Evolutionary conservation across 1,140 invertebrate species (phyloP), one percentile per base, ranked within the genome.

Genomic region (Drosophila setifemur): DNA sequence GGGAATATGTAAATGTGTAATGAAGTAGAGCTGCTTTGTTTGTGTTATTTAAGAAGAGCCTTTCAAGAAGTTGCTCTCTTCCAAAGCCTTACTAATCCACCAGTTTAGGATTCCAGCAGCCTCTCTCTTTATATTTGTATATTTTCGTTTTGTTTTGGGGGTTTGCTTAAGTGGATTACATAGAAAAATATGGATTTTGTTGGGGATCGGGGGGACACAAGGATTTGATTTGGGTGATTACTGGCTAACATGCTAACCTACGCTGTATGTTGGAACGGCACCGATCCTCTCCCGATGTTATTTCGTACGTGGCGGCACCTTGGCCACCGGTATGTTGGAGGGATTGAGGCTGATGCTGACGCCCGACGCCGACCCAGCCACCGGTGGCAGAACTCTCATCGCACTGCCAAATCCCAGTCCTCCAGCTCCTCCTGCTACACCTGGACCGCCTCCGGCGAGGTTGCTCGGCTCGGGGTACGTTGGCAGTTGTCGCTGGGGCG

Each of bases 141-240:
- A 44, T 43, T 5, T 19, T 8, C 9, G 9, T 28, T 7, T 11
- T 52, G 57, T 42, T 3, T 37, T 2, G 21, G 21, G 5, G 21
- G 21, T 23, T 2, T 3, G 2, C 52, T 58, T 61, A 44, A 58
- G 11, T 43, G 57, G 26, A 26, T 58, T 44, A 58, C 37, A 58
- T 61, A 61, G 53, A 61, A 61, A 61, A 61, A 61, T 61, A 61
- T 58, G 5, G 26, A 42, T 58, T 42, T 58, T 42, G n/a, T 55
- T 42, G 25, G 19, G 33, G 26, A 52, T 35, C 25, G 11, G 55
- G 57, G 11, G 55, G 57, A 47, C 60, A 63, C 55, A 61, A 25
- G 7, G 21, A 37, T 45, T 63, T 45, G 9, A 9, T 28, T 29
- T 55, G 47, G 45, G 43, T 18, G 61, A 26, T 11, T n/a, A n/a